These are phyloP conservation scores for Ornithoptera priamus DNA, from an alignment of 2,888 invertebrate genomes.

Conservation along the genomic window DNA sequence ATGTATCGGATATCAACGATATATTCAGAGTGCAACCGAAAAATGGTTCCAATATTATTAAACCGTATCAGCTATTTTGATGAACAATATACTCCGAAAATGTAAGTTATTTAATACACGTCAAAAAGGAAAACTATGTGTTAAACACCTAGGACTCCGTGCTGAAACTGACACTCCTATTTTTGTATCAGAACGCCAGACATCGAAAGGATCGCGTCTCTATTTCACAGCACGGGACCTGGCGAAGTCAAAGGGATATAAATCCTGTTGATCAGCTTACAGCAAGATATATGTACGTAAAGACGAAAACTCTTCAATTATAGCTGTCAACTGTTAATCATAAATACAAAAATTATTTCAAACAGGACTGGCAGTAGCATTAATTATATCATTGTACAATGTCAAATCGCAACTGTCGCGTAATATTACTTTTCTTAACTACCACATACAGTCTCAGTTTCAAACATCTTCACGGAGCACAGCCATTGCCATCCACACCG, in stretches of 20 bases:
- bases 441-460: too few relatives aligned
- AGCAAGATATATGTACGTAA: slow-evolving; percentile 25
- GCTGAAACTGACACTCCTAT: neutral
- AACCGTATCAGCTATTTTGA: slow-evolving; percentile 23
- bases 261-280: slow-evolving; percentile 32
- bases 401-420: too few relatives aligned
- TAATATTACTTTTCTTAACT: too few relatives aligned
- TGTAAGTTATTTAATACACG: slow-evolving; percentile 10
- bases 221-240: slow-evolving; percentile 26
- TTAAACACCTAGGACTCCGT: neutral
- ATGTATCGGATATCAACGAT: slow-evolving; percentile 26
- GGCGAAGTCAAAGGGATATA: slow-evolving; percentile 3
- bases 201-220: slow-evolving; percentile 24
- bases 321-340: slow-evolving; percentile 2
- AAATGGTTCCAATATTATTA: slow-evolving; percentile 27
- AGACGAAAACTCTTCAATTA: slow-evolving; percentile 23
- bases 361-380: too few relatives aligned
- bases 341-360: too few relatives aligned
- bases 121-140: neutral
- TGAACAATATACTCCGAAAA: slow-evolving; percentile 30
- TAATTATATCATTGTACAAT: too few relatives aligned
- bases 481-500: too few relatives aligned
- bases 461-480: too few relatives aligned
- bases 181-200: neutral
- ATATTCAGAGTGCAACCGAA: slow-evolving; percentile 25